Base-by-base conservation (phyloP, 2,888 invertebrate genomes). In the Caenorhabditis sp. region DNA sequence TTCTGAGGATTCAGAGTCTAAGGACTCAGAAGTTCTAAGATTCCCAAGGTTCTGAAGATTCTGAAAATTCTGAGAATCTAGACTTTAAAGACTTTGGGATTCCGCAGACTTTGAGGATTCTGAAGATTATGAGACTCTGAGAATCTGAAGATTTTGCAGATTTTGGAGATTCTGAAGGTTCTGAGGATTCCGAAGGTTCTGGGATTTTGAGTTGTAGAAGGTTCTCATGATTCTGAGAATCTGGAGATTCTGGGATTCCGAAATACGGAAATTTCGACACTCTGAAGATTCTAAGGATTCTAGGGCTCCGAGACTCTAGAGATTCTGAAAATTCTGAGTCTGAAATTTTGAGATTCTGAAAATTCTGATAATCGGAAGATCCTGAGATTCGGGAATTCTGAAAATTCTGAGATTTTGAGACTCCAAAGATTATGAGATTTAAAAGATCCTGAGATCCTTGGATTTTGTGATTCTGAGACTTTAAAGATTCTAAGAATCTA, bases 321-420 rank as follows among this genome's bases (percentile, higher is more conserved):
- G 16, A 6, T 31, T 31, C 5, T 4, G 7, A 31, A 7, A 7
- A 31, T 6, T 31, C 7, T 96, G 0, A 96, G 97, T 7, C 95
- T 91, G 49, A 90, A 89, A 70, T 98, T 58, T 7, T 16, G 28
- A 16, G 1, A 51, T n/a, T n/a, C n/a, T n/a, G 49, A 14, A 14
- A n/a, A 44, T 19, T 51, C 12, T 22, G 26, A 22, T 26, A 54
- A 54, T 22, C 8, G 8, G 5, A 10, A 24, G n/a, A n/a, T n/a
- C n/a, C n/a, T n/a, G n/a, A n/a, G n/a, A n/a, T n/a, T n/a, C n/a
- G n/a, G n/a, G n/a, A n/a, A n/a, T n/a, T n/a, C n/a, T n/a, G 7
- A 7, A 31, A 7, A 31, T 6, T 31, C 7, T 7, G 44, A 44
- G 14, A 44, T 31, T 31, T 31, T 4, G 31, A 31, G n/a, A n/a